Evolutionary conservation across 2,888 invertebrate genomes (phyloP), one percentile per base, ranked within the genome.

Genomic region (Cantharis rufa): DNA sequence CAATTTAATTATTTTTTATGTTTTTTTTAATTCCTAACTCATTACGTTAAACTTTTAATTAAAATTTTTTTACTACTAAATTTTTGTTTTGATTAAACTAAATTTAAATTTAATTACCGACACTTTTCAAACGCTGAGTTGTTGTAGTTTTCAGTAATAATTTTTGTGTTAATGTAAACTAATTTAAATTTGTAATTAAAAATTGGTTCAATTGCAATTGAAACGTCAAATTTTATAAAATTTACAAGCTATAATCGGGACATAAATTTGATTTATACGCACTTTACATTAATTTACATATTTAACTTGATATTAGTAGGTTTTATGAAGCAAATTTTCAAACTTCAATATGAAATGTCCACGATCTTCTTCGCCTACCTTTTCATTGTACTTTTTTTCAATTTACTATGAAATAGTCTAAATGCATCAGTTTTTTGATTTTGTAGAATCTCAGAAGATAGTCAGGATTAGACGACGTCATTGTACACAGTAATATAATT

Each of bases 1-100:
- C 32, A 32, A 32, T 32, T 74, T 75, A 75, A 75, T 75, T 71
- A 75, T 75, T 75, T 75, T 75, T 75, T 75, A 75, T 71, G 75
- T 75, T 71, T 62, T 68, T 66, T 71, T 62, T 74, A 70, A 74
- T 74, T 63, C 74, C 70, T 62, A 68, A 16, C 48, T 18, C 74
- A 70, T 74, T 74, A 74, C 62, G 61, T 75, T 76, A 72, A 64
- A 32, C 62, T 76, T 76, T 76, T 72, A 76, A 76, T 75, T 75
- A 75, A 71, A 75, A 61, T 21, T 21, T 21, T 21, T 21, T 21
- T 21, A 21, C 21, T 21, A 21, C 21, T 21, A 7, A 24, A 24
- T 71, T 69, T 32, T 4, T 1, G 32, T 32, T 32, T 32, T 32
- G 32, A 32, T 32, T 32, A 32, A 68, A 72, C 68, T 72, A 68